Evolutionary conservation across 2,113 vertebrate species (phyloP), one percentile per base, ranked within the genome.

Genomic region (Vidua chalybeata): DNA sequence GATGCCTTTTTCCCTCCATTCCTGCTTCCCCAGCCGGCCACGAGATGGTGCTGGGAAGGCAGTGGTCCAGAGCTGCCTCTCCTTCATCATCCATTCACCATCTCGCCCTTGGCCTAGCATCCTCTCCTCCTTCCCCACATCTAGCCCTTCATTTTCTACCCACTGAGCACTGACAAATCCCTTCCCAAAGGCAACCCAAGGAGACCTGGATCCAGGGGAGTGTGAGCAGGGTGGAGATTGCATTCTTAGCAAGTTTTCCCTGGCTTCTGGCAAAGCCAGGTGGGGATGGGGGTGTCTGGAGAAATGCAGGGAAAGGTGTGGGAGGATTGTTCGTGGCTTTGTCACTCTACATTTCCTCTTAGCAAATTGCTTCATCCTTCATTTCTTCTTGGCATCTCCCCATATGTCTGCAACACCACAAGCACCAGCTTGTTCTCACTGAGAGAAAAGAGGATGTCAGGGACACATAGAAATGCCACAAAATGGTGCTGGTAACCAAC

Each of bases 11-110:
- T 5, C 0, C 63, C 30, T 33, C 15, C 35, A 75, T 37, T 84
- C 75, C 41, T 81, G 18, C 49, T 97, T 95, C 84, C 71, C 46
- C 28, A 64, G 64, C 33, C 0, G 22, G 84, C 92, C 90, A 95
- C 77, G 75, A 96, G 95, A 79, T 94, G 92, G 92, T 80, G 89
- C 83, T 96, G 91, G 75, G 61, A 94, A 83, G 52, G 83, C 43
- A 1, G 41, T 84, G 90, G 69, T 83, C 64, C 63, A 43, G 81
- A 69, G 49, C 43, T 0, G 0, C 37, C 48, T 55, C 58, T 73
- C 27, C 35, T 72, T 27, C 58, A 35, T 24, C 55, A 35, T 16
- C 58, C 49, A 13, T 19, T 19, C 51, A 33, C 12, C 26, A 43
- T 22, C 12, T 43, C 4, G 18, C 51, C 59, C 67, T n/a, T 31